phyloP scores from a whole-genome alignment of 2,113 vertebrate genomes.

The Amphiprion ocellaris region DNA sequence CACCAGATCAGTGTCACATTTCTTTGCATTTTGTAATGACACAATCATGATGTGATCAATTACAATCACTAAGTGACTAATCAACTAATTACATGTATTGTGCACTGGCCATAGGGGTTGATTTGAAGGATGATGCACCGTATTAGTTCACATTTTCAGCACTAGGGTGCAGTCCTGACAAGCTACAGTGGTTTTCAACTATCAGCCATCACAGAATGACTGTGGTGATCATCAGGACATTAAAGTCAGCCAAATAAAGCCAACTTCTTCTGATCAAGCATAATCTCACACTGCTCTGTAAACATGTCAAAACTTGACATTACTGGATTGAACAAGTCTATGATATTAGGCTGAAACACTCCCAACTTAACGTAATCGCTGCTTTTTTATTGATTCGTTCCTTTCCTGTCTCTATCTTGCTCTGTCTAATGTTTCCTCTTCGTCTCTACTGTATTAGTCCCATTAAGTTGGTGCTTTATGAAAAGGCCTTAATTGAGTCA shows the following conservation, averaged over 20 bases:
- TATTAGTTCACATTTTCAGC: slow-evolving; percentile 40
- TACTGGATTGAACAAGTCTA: too few relatives aligned
- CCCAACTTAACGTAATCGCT: background rate
- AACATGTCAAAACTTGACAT: too few relatives aligned
- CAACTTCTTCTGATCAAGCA: too few relatives aligned
- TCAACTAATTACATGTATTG: background rate
- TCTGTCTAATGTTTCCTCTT: background rate
- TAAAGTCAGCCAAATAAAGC: too few relatives aligned
- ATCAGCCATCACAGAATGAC: background rate
- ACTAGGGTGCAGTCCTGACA: slow-evolving; percentile 51
- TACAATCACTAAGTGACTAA: slow-evolving; percentile 6
- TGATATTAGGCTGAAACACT: too few relatives aligned
- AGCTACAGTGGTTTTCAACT: slow-evolving; percentile 9
- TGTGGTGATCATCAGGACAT: background rate
- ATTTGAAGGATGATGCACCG: slow-evolving; percentile 5
- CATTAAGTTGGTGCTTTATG: slow-evolving; percentile 62
- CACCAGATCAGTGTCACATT: background rate
- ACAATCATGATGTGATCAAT: background rate
- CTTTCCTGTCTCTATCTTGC: background rate
- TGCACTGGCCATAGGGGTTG: background rate
- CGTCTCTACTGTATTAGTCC: slow-evolving; percentile 36
- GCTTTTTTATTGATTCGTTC: background rate
- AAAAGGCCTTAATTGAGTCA: slow-evolving; percentile 76
- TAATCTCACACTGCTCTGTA: too few relatives aligned
- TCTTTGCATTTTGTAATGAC: background rate